These are phyloP conservation scores for Lymantria monacha DNA, from an alignment of 2,888 invertebrate genomes.

Conservation along the genomic window DNA sequence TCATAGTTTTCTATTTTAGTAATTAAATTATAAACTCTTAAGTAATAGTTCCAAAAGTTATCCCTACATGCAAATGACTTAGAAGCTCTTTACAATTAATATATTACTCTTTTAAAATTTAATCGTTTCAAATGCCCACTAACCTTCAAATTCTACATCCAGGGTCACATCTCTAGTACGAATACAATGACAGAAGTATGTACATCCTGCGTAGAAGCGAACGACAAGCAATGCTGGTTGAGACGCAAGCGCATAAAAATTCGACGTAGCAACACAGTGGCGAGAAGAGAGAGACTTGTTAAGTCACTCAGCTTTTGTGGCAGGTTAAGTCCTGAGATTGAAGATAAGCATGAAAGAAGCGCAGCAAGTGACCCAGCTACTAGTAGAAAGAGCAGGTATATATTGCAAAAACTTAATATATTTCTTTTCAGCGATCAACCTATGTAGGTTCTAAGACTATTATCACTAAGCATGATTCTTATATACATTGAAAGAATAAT, in stretches of 20 bases:
- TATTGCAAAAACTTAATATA: background rate
- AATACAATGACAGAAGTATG: conserved; percentile 80
- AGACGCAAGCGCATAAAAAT: conserved; percentile 68
- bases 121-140: no score
- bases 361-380: conserved; percentile 85
- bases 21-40: no score
- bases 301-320: conserved; percentile 90
- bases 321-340: conserved; percentile 80
- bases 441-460: no score
- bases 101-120: no score
- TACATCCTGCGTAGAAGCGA: conserved; percentile 76
- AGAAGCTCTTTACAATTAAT: no score
- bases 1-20: no score
- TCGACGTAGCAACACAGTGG: conserved; percentile 51
- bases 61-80: no score
- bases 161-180: conserved; percentile 79
- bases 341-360: conserved; percentile 81
- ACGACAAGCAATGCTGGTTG: conserved; percentile 71
- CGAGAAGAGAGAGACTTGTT: conserved; percentile 77
- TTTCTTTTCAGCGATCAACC: no score
- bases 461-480: no score
- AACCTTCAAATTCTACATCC: conserved; percentile 2
- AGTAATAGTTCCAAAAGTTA: no score
- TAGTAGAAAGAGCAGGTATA: conserved; percentile 77
- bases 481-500: no score